Evolutionary conservation across 2,888 invertebrate species (phyloP).

Genomic region (Parascotia fuliginaria): DNA sequence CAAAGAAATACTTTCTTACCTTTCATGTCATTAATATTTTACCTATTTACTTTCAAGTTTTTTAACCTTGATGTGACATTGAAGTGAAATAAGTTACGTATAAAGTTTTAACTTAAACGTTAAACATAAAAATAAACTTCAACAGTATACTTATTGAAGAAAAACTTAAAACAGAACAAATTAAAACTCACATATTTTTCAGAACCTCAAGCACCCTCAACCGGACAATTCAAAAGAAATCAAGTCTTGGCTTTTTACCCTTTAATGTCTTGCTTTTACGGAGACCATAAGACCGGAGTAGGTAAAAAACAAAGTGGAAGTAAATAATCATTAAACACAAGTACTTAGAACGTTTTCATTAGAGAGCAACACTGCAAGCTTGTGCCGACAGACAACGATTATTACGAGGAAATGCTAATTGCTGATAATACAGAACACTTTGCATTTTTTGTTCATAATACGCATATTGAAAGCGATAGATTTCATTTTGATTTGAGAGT

Average conservation of each 20-base stretch:
- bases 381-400: constrained; percentile 70
- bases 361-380: constrained; percentile 76
- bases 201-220: constrained; percentile 39
- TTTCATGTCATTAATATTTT: neutral
- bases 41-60: neutral
- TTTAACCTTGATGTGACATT: neutral
- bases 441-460: constrained; percentile 18
- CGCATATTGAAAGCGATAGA: neutral
- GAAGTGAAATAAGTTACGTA: too few relatives aligned
- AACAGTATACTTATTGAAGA: constrained; percentile 6
- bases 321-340: constrained; percentile 79
- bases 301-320: constrained; percentile 76
- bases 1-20: neutral
- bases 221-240: constrained; percentile 58
- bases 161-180: constrained; percentile 34
- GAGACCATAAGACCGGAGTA: constrained; percentile 56
- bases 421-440: constrained; percentile 45
- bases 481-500: neutral
- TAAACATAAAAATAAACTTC: neutral
- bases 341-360: constrained; percentile 82
- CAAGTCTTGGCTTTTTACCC: constrained; percentile 55
- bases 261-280: constrained; percentile 55
- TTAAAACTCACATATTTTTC: constrained; percentile 34
- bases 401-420: constrained; percentile 79
- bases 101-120: too few relatives aligned